Conservation (phyloP, 2,797 vertebrate genomes). For the Acrossocheilus wenchowensis region DNA sequence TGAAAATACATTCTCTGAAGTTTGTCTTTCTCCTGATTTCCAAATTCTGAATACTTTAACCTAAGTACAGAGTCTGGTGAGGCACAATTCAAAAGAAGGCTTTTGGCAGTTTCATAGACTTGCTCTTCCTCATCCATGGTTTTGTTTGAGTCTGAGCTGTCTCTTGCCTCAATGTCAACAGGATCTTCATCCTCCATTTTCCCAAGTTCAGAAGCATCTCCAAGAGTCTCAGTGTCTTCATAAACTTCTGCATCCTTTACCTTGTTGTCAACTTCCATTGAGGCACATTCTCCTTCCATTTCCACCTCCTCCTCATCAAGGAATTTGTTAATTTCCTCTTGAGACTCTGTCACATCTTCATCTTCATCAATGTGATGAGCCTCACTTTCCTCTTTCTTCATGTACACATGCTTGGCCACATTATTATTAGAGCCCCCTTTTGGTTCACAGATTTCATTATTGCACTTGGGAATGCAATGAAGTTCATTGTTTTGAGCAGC, state of each 20-base stretch:
- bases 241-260: constrained; percentile 23
- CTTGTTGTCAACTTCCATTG: constrained; percentile 38
- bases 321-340: constrained; percentile 34
- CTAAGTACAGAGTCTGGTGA: constrained; percentile 81
- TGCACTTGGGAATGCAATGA: background rate
- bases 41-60: constrained; percentile 72
- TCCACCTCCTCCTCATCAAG: constrained; percentile 10
- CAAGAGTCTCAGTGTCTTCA: constrained; percentile 17
- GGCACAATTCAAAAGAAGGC: constrained; percentile 77
- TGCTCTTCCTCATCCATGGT: constrained; percentile 63
- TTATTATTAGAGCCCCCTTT: background rate
- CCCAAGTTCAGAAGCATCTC: background rate
- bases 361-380: background rate
- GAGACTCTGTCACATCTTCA: background rate
- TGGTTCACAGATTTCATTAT: background rate
- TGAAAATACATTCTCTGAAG: constrained; percentile 76
- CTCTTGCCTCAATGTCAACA: constrained; percentile 57
- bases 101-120: constrained; percentile 69
- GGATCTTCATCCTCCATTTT: constrained; percentile 52
- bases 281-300: constrained; percentile 27
- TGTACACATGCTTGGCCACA: background rate
- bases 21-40: constrained; percentile 67
- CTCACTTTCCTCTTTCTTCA: constrained; percentile 36
- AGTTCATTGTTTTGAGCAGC: constrained; percentile 22
- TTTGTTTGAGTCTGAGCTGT: constrained; percentile 1